Base-by-base conservation (phyloP, 2,113 vertebrate species). In the Corythaixoides concolor region DNA sequence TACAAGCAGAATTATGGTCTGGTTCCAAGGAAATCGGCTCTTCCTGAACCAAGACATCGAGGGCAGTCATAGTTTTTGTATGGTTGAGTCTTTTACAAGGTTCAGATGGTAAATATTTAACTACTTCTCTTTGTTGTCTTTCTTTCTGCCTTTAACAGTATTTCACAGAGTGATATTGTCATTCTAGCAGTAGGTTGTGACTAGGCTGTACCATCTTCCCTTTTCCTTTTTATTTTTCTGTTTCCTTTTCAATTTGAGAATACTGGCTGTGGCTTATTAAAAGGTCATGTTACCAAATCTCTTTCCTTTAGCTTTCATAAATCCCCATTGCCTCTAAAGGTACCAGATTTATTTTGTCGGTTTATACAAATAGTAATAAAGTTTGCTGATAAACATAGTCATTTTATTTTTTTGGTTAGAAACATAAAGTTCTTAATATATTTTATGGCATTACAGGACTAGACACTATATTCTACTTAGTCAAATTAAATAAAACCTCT, bases 71-170 rank as follows among this genome's bases (percentile, higher is more conserved):
- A 85, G 33, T 30, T 75, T 50, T 39, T 73, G 37, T 39, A 53
- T 22, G 22, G 37, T 43, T 12, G 55, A 88, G 50, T 67, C n/a
- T 58, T 80, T 70, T 91, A 60, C 77, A 85, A 79, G 62, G 49
- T 84, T 94, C 70, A 75, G 75, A 45, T 80, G 49, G 56, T 93
- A 94, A 92, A 95, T 93, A 87, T 94, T 97, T 97, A 94, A 83
- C 64, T 75, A 41, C 22, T 53, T 8, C 52, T 66, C 28, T 73
- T 86, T 76, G 33, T 41, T 88, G 33, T 37, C 78, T 82, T 47
- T 78, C 68, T 70, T 85, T 77, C 69, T 60, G 5, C 53, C 74
- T 88, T 95, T 50, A 81, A 30, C 55, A 27, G 47, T 41, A 63
- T 67, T 87, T 91, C 47, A 66, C 23, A 43, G 33, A 84, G 39